These are phyloP conservation scores for Lampris incognitus DNA, from an alignment of 2,113 vertebrate genomes.

Conservation along the genomic window DNA sequence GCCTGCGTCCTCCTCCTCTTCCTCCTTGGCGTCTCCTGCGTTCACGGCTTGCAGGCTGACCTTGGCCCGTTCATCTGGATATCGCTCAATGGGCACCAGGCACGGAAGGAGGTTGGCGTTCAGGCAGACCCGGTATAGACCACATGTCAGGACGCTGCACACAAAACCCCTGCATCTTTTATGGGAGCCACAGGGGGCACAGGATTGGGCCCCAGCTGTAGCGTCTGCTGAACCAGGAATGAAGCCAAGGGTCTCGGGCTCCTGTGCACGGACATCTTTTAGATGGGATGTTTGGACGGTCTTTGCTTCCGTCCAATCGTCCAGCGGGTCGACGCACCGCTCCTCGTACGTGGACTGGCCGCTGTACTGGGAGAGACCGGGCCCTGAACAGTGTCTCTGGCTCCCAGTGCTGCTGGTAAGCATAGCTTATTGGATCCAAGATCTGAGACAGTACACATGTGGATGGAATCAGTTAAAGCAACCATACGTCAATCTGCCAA, in stretches of 20 bases:
- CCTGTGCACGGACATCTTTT: conserved; percentile 80
- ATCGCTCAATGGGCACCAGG: conserved; percentile 66
- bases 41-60: conserved; percentile 59
- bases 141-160: conserved; percentile 84
- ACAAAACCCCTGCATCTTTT: conserved; percentile 67
- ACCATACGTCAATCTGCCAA: too few relatives aligned
- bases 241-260: conserved; percentile 87
- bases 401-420: conserved; percentile 48
- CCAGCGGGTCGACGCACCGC: conserved; percentile 78
- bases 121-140: conserved; percentile 84
- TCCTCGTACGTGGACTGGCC: conserved; percentile 76
- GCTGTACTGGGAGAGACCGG: conserved; percentile 59
- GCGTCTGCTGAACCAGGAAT: conserved; percentile 84
- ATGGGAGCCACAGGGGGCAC: conserved; percentile 81
- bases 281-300: conserved; percentile 74
- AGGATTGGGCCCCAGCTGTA: conserved; percentile 59
- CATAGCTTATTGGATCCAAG: conserved; percentile 55
- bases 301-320: conserved; percentile 50
- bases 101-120: conserved; percentile 70
- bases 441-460: conserved; percentile 21
- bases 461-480: too few relatives aligned
- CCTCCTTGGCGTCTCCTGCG: conserved; percentile 30
- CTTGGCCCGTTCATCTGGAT: conserved; percentile 68
- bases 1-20: conserved; percentile 77
- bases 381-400: conserved; percentile 34